A percentile compares a stretch with the other conserved stretches of the same genome.
phyloP scores from a whole-genome alignment of 2,113 vertebrate species.

The Acrocephalus arundinaceus region DNA sequence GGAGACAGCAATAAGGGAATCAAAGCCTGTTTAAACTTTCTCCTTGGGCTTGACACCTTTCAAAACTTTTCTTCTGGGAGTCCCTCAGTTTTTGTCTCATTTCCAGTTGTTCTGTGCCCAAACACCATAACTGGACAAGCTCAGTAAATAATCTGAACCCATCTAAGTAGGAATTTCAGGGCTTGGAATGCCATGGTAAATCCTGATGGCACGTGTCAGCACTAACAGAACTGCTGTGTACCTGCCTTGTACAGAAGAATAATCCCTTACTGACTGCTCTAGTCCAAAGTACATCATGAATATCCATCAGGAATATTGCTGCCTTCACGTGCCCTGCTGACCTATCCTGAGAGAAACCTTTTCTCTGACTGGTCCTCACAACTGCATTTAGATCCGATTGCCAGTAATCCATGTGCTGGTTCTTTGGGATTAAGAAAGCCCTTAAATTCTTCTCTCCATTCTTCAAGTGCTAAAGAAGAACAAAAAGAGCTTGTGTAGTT shows the following conservation, averaged over 20 bases:
- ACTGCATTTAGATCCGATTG: not conserved
- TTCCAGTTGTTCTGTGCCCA: not conserved
- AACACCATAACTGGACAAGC: not conserved
- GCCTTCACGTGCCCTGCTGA: not conserved
- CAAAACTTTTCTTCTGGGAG: not conserved
- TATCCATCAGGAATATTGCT: not conserved
- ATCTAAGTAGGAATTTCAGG: not conserved
- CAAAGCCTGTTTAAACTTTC: not conserved
- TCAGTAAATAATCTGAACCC: not conserved
- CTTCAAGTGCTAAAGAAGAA: not conserved
- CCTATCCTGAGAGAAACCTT: not conserved
- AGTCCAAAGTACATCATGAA: not conserved
- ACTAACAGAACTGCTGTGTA: not conserved
- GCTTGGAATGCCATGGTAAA: not conserved
- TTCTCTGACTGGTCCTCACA: not conserved
- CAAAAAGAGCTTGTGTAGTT: not conserved
- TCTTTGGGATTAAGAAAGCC: not conserved
- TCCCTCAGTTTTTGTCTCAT: rapidly evolving
- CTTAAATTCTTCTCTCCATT: not conserved
- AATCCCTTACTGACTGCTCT: not conserved
- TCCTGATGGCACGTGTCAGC: not conserved
- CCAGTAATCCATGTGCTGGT: not conserved
- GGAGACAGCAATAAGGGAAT: not conserved
- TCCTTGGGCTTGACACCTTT: not conserved
- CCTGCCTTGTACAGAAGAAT: not conserved